phyloP scores from a whole-genome alignment of 2,113 vertebrate genomes.

The Butorides virescens region DNA sequence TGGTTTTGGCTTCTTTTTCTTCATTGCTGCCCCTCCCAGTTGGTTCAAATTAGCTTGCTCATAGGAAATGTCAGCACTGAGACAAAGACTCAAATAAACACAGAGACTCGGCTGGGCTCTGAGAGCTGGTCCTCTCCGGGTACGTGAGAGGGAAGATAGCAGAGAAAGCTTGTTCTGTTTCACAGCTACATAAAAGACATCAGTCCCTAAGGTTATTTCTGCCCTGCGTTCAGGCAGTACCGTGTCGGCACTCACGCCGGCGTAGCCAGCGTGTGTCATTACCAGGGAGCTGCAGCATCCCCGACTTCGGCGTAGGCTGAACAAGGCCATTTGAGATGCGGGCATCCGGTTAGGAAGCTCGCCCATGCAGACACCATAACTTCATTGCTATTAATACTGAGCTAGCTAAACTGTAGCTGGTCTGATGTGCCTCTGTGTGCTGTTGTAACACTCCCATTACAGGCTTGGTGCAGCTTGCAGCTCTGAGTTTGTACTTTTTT shows the following conservation, averaged over 20 bases:
- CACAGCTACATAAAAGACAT: not conserved
- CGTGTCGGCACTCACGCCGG: not conserved
- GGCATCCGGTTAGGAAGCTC: not conserved
- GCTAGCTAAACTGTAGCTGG: not conserved
- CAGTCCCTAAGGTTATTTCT: not conserved
- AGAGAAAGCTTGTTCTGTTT: slow-evolving; percentile 1
- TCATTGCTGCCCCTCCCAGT: not conserved
- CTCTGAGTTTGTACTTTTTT: not conserved
- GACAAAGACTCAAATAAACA: not conserved
- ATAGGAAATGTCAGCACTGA: not conserved
- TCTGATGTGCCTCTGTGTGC: not conserved
- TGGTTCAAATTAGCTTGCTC: slow-evolving; percentile 2
- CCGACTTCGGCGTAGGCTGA: not conserved
- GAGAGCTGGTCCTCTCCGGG: not conserved
- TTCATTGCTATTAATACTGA: not conserved
- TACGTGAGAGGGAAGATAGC: not conserved
- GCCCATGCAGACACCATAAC: not conserved
- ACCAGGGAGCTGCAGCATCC: not conserved
- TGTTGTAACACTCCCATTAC: not conserved
- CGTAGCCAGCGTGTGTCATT: not conserved
- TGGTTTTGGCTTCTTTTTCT: not conserved
- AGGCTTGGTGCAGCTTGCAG: not conserved
- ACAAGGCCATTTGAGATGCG: not conserved
- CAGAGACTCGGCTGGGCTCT: not conserved
- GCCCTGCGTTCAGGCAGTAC: rapidly evolving